Conservation (phyloP, 2,113 vertebrate species). For the Leptodactylus fuscus region DNA sequence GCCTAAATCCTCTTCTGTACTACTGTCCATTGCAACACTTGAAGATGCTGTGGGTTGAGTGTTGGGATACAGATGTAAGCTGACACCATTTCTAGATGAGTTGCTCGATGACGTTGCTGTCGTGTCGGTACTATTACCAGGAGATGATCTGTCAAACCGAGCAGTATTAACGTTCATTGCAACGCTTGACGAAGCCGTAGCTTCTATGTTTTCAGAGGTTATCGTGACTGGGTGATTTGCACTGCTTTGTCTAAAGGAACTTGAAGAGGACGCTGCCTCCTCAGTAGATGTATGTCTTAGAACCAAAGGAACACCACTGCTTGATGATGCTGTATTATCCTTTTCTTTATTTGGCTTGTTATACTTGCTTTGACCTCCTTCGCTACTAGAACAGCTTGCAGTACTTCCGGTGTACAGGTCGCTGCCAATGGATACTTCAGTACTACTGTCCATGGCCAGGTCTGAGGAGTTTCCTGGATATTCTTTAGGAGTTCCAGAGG, state of each 20-base stretch:
- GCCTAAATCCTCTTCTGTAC: constrained; percentile 66
- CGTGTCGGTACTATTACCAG: constrained; percentile 52
- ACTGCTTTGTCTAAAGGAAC: constrained; percentile 4
- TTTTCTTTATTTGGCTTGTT: background rate
- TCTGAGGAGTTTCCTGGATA: constrained; percentile 21
- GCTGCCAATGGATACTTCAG: constrained; percentile 54
- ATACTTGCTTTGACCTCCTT: constrained; percentile 20
- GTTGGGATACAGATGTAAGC: background rate
- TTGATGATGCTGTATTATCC: constrained; percentile 48
- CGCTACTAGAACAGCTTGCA: constrained; percentile 41
- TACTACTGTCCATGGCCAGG: constrained; percentile 63
- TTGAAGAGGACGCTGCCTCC: constrained; percentile 53
- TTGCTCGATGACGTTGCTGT: constrained; percentile 53
- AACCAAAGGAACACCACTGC: constrained; percentile 3
- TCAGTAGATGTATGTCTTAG: constrained; percentile 17
- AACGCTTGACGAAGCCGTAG: constrained; percentile 51
- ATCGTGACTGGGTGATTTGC: background rate
- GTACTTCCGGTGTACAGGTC: background rate
- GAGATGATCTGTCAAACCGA: constrained; percentile 2
- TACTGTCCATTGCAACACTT: constrained; percentile 66
- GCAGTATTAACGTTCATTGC: constrained; percentile 1
- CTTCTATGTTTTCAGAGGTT: constrained; percentile 36
- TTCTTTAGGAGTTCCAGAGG: constrained; percentile 45
- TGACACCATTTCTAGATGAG: background rate
- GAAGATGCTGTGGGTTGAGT: constrained; percentile 42